Evolutionary conservation across 2,888 invertebrate species (phyloP), one percentile per base, ranked within the genome.

Genomic region (Podabrus alpinus): DNA sequence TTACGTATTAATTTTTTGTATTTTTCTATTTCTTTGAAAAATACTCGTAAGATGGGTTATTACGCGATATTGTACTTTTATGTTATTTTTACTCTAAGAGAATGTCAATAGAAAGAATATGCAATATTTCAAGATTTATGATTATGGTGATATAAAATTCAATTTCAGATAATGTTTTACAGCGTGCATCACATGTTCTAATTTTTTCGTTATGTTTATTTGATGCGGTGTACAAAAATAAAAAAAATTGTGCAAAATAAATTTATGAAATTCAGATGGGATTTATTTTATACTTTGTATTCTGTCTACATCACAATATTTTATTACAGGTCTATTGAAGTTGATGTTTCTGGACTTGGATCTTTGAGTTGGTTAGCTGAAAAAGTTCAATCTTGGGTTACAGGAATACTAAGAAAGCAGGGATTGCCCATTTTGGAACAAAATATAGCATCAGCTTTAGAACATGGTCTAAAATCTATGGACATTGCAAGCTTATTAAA

Each of bases 251-350:
- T 13, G 16, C 5, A 17, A 16, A 17, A n/a, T n/a, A 45, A 45
- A 2, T 45, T 45, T 45, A n/a, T 45, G 5, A 45, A 45, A 45
- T 45, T n/a, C n/a, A 45, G 45, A 45, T 45, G n/a, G 45, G n/a
- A 45, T 45, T 45, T n/a, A 45, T 45, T n/a, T 45, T 62, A 11
- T 62, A 16, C 62, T 62, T 64, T 19, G 21, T 64, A 64, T 64
- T 64, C 62, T 64, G n/a, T 64, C 21, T n/a, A 21, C 15, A 61
- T 3, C 0, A 61, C 10, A 66, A n/a, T 16, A 59, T 72, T 72
- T 73, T 80, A 64, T 85, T 85, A 70, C 81, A 86, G 86, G 11
- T 85, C 85, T 73, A 83, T 86, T 29, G 85, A 86, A 75, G 81
- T 84, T 19, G 85, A 86, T 74, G 80, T 82, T 10, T 85, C 85